phyloP scores from a whole-genome alignment of 2,888 invertebrate genomes.

The Corbicula japonica region DNA sequence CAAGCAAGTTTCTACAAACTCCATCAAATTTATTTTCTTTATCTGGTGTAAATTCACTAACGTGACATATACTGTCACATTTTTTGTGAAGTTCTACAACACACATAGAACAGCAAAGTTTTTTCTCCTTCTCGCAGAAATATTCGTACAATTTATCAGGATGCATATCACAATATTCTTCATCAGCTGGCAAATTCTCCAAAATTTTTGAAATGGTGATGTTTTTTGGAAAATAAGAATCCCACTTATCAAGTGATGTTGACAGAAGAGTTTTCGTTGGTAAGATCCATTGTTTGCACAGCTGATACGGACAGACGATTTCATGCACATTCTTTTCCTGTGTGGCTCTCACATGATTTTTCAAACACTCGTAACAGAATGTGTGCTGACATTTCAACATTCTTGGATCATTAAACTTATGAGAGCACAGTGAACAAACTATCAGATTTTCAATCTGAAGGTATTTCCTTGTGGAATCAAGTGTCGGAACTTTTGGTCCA shows the following conservation, averaged over 20 bases:
- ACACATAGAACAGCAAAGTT: conserved; percentile 34
- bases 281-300: conserved; percentile 15
- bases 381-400: conserved; percentile 48
- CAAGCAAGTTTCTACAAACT: conserved; percentile 27
- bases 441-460: conserved; percentile 28
- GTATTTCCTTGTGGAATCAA: conserved; percentile 28
- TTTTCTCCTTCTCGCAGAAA: conserved; percentile 43
- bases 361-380: conserved; percentile 40
- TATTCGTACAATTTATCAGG: conserved; percentile 48
- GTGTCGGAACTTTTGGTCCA: neutral
- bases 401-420: conserved; percentile 28
- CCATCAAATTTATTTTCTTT: conserved; percentile 10
- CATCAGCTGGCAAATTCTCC: conserved; percentile 40
- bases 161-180: conserved; percentile 47
- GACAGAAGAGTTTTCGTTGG: conserved; percentile 4
- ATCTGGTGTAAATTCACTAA: conserved; percentile 33
- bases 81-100: conserved; percentile 39
- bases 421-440: conserved; percentile 27
- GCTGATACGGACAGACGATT: conserved; percentile 23
- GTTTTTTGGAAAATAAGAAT: conserved; percentile 30
- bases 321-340: neutral
- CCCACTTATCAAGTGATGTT: conserved; percentile 24
- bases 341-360: conserved; percentile 13
- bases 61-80: conserved; percentile 21
- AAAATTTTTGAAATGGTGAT: conserved; percentile 40